Base-by-base conservation (phyloP, 2,113 vertebrate species). In the Dipodomys ordii region DNA sequence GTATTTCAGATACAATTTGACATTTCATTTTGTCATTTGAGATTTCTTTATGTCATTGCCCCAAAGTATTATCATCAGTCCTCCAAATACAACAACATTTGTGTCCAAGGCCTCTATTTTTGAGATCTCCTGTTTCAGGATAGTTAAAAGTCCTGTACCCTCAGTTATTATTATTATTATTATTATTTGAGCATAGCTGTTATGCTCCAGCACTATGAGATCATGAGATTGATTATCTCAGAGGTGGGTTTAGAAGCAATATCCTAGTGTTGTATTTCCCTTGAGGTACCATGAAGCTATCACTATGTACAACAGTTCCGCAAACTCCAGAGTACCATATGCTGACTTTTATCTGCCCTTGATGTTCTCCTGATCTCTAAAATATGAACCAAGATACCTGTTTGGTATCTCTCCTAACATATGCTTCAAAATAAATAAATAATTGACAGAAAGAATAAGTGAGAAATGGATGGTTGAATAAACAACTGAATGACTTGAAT, bases 401-500 rank as follows among this genome's bases (percentile, higher is more conserved):
- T 46, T 15, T 94, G 68, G 87, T 39, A 1, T 81, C 22, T 92
- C 22, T 71, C 49, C 22, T 83, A 57, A 84, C 81, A 12, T 10
- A 60, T 16, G 80, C 62, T 89, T 95, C 39, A 74, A 85, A 62
- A 53, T 53, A 90, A 78, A 84, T 84, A 82, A 92, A 60, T 69
- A 79, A 16, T 68, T 39, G 28, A 57, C 20, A 80, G 22, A 78
- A 92, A 94, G 32, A 86, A 57, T 32, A 72, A 88, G 4, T 83
- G 35, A 95, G 65, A 95, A 84, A 84, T 87, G 11, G 18, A 73
- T 79, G 67, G 20, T 9, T 78, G n/a, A 92, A 84, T 95, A 69
- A 84, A 82, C 82, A 93, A 81, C 8, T 35, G 19, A 87, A 76
- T 74, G 32, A 90, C 89, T 64, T 89, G 16, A 74, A 62, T 53